Evolutionary conservation across 1,140 invertebrate genomes (phyloP).

Genomic region (Drosophila nasuta): DNA sequence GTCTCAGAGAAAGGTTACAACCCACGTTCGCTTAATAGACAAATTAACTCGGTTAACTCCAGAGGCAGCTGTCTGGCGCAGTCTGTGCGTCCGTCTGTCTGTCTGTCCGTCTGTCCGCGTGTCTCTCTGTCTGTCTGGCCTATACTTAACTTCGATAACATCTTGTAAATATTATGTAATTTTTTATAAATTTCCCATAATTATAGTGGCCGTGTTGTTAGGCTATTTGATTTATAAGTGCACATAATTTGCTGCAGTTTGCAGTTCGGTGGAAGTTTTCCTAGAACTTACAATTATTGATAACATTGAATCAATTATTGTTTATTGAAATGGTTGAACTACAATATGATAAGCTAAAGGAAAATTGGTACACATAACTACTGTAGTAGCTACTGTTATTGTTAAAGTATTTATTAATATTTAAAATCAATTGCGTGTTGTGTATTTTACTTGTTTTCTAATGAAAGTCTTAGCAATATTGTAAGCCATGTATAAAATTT

Average conservation of each 20-base stretch:
- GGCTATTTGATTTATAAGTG: constrained; percentile 76
- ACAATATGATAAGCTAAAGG: too few relatives aligned
- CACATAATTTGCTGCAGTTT: constrained; percentile 62
- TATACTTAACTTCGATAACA: constrained; percentile 71
- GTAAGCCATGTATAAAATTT: not conserved
- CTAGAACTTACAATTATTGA: constrained; percentile 13
- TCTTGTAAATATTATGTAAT: constrained; percentile 83
- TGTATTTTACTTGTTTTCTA: too few relatives aligned
- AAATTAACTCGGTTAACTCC: constrained; percentile 68
- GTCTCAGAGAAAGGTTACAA: constrained; percentile 27
- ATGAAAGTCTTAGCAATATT: not conserved
- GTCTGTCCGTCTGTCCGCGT: constrained; percentile 21
- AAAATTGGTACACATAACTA: too few relatives aligned
- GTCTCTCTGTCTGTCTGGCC: constrained; percentile 21
- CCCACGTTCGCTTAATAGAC: constrained; percentile 69
- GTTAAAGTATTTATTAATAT: too few relatives aligned
- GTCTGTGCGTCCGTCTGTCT: constrained; percentile 11
- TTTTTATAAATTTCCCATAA: constrained; percentile 77
- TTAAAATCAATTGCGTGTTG: too few relatives aligned
- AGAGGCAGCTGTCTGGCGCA: constrained; percentile 39
- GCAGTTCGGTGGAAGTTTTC: constrained; percentile 44
- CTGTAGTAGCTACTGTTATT: too few relatives aligned
- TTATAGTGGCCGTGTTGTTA: constrained; percentile 72
- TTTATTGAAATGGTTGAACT: not conserved
- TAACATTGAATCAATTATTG: constrained; percentile 36